A percentile compares a stretch with the other conserved stretches of the same genome.
These are phyloP conservation scores for Aplysina aerophoba DNA, from an alignment of 37 sponge, comb jelly and placozoan species.

Conservation along the genomic window DNA sequence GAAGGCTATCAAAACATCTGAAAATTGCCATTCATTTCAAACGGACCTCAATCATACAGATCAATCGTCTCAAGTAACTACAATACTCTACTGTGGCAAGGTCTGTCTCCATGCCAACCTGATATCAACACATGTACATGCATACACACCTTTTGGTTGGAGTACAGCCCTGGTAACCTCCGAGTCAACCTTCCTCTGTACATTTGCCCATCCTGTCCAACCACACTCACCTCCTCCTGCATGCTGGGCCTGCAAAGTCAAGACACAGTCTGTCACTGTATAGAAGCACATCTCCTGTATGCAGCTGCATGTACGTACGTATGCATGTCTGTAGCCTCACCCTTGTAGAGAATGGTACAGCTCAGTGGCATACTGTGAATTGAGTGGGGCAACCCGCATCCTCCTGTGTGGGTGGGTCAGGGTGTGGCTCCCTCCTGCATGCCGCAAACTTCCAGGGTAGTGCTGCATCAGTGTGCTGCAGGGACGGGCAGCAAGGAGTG, in stretches of 20 bases:
- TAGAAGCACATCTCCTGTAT: neutral
- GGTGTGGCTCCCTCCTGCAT: conserved; percentile 91
- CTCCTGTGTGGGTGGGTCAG: conserved; percentile 70
- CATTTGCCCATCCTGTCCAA: conserved; percentile 95
- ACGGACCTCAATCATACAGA: no score
- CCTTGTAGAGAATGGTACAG: conserved; percentile 5
- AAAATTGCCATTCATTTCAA: no score
- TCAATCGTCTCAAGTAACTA: no score
- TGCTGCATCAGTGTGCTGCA: neutral
- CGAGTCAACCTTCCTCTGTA: conserved; percentile 79
- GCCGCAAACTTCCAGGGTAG: conserved; percentile 46
- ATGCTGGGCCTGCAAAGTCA: conserved; percentile 35
- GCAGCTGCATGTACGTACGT: no score
- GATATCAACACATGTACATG: neutral
- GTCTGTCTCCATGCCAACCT: no score
- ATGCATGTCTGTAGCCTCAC: conserved; percentile 13
- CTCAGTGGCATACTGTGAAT: conserved; percentile 42
- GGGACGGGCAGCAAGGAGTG: no score
- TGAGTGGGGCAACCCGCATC: conserved; percentile 73
- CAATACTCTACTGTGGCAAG: no score
- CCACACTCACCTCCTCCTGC: conserved; percentile 79
- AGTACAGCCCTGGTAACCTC: conserved; percentile 37
- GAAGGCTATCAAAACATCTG: no score
- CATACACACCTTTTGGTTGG: conserved; percentile 11
- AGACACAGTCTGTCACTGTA: neutral